A percentile compares a stretch with the other conserved stretches of the same genome.
Conservation (phyloP, 2,113 vertebrate species). For the Laticauda laticaudata region DNA sequence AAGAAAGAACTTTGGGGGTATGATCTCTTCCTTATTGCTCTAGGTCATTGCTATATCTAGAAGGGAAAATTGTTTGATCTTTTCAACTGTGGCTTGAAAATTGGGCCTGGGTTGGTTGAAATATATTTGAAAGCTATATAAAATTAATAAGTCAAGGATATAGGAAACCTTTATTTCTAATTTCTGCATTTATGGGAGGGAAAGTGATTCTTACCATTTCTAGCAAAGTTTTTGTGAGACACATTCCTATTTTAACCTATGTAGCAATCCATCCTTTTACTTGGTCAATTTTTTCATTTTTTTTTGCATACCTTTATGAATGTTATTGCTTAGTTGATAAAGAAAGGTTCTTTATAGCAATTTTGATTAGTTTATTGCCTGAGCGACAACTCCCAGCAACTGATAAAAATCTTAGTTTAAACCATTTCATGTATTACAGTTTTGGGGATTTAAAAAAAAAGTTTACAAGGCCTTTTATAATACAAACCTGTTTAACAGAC, state of each 20-base stretch:
- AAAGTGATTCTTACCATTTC: neutral
- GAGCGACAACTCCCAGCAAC: neutral
- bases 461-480: neutral
- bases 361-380: neutral
- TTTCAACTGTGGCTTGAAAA: neutral
- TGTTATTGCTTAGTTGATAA: neutral
- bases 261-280: neutral
- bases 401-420: neutral
- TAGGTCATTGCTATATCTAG: neutral
- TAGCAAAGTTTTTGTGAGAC: neutral
- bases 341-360: neutral
- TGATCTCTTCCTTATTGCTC: neutral
- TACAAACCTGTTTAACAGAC: neutral
- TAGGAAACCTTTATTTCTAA: neutral
- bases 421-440: neutral
- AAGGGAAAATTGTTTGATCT: neutral
- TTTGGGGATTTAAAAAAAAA: neutral
- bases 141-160: neutral
- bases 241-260: neutral
- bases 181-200: neutral
- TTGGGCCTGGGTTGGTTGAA: neutral
- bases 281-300: neutral
- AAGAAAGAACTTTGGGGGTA: neutral
- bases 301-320: neutral
- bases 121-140: constrained; percentile 1